phyloP scores from a whole-genome alignment of 2,797 vertebrate genomes.

The Pelobates cultripes region DNA sequence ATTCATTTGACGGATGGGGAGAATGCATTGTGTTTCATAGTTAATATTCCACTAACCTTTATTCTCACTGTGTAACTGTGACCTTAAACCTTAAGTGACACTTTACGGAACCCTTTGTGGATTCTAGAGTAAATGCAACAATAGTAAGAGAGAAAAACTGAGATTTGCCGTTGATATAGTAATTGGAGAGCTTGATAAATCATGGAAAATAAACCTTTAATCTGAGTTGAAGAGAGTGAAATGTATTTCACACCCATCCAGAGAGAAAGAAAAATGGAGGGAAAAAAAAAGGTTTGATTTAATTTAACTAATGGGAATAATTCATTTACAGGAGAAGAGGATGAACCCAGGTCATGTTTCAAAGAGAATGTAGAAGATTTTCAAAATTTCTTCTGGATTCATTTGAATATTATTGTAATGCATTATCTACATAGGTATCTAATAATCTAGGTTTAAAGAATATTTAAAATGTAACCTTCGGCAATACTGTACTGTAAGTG shows the following conservation, averaged over 20 bases:
- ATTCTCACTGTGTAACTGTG: not conserved
- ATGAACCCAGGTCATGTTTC: too few species aligned
- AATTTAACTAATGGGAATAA: too few species aligned
- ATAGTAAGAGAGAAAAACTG: not conserved
- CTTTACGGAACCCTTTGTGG: not conserved
- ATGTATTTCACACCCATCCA: not conserved
- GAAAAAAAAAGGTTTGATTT: too few species aligned
- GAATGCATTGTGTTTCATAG: not conserved
- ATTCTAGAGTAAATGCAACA: not conserved
- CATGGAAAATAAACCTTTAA: slow-evolving; percentile 18
- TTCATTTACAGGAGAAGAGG: too few species aligned
- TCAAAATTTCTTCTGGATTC: too few species aligned
- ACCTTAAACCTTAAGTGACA: slow-evolving; percentile 9
- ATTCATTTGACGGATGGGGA: slow-evolving; percentile 9
- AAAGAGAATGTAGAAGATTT: too few species aligned
- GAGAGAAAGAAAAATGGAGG: too few species aligned
- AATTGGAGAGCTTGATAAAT: not conserved
- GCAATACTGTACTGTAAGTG: too few species aligned
- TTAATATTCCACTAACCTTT: slow-evolving; percentile 21
- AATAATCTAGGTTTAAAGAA: too few species aligned
- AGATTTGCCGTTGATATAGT: not conserved
- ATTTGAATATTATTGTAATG: too few species aligned
- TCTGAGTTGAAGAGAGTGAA: not conserved
- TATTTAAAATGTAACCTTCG: too few species aligned
- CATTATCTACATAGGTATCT: too few species aligned